Conservation (phyloP, 1,140 invertebrate species). For the Magallana ariakensis region DNA sequence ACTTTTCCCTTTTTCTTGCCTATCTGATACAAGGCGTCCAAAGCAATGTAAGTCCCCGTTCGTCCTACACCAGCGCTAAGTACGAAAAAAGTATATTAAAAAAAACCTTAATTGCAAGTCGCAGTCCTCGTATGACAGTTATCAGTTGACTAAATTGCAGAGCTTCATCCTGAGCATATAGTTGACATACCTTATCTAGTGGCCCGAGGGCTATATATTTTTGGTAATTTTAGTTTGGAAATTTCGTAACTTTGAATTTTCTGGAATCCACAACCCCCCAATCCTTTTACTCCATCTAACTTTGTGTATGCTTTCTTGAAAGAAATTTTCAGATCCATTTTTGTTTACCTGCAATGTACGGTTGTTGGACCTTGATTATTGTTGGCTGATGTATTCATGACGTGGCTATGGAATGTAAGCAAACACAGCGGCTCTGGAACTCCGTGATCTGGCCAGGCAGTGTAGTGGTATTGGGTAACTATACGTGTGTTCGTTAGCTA, state of each 20-base stretch:
- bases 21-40: constrained; percentile 71
- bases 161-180: too few species aligned
- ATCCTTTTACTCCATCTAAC: too few species aligned
- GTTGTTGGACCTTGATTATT: not conserved
- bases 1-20: constrained; percentile 61
- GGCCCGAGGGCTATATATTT: too few species aligned
- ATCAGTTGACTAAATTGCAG: too few species aligned
- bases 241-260: too few species aligned
- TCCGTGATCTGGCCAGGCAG: constrained; percentile 39
- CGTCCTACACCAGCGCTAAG: constrained; percentile 76
- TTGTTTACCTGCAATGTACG: not conserved
- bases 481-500: not conserved
- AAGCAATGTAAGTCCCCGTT: constrained; percentile 76
- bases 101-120: not conserved
- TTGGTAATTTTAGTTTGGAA: too few species aligned
- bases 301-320: too few species aligned
- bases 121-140: too few species aligned
- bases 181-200: too few species aligned
- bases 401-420: not conserved
- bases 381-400: not conserved
- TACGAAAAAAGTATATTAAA: not conserved
- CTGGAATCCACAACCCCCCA: too few species aligned
- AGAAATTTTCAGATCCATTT: too few species aligned
- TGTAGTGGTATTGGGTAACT: constrained; percentile 28
- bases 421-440: constrained; percentile 33